A percentile compares a stretch with the other conserved stretches of the same genome.
These are phyloP conservation scores for Diplodus puntazzo DNA, from an alignment of 2,797 vertebrate genomes.

Conservation along the genomic window DNA sequence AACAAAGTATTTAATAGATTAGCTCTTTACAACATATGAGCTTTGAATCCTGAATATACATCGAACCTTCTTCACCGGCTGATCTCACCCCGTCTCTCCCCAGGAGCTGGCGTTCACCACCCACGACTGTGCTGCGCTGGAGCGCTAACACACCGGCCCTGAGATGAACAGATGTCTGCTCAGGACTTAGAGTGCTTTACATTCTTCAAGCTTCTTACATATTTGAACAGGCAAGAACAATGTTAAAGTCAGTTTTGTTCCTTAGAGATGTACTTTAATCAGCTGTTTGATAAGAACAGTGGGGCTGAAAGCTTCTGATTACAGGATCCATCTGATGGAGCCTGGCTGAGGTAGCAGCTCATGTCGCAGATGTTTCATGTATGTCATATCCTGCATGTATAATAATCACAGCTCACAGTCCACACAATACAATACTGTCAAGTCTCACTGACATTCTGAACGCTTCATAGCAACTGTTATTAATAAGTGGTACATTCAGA, in stretches of 20 bases:
- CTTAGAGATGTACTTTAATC: not conserved
- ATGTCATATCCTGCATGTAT: not conserved
- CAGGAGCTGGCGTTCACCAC: constrained; percentile 78
- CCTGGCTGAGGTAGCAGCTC: not conserved
- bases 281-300: constrained; percentile 1
- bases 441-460: too few species aligned
- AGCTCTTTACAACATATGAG: not conserved
- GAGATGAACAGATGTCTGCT: constrained; percentile 5
- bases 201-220: not conserved
- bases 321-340: not conserved
- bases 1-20: not conserved
- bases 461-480: too few species aligned
- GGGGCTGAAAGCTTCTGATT: not conserved
- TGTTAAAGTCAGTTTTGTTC: not conserved
- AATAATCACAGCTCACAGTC: too few species aligned
- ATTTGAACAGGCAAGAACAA: not conserved
- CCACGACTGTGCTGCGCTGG: constrained; percentile 72
- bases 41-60: not conserved
- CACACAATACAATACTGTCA: too few species aligned
- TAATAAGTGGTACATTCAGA: too few species aligned
- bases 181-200: not conserved
- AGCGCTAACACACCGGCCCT: constrained; percentile 34
- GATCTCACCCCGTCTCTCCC: not conserved
- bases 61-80: not conserved
- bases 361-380: not conserved